Percentiles rank a stretch among this genome's conserved stretches.
These are phyloP conservation scores for Dunckerocampus dactyliophorus DNA, from an alignment of 2,113 vertebrate genomes.

Conservation along the genomic window DNA sequence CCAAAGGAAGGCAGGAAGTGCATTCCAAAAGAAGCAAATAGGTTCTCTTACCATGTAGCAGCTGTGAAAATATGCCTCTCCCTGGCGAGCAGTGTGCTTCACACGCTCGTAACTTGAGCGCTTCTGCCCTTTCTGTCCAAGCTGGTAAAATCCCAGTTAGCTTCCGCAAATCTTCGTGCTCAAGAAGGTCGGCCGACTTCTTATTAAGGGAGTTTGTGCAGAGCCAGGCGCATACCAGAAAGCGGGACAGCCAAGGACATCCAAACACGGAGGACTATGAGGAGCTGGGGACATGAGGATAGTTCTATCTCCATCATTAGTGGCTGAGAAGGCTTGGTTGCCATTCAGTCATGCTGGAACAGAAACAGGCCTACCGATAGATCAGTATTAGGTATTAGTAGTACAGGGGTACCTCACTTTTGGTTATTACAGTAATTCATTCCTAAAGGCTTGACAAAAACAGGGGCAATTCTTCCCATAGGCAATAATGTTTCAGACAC, in stretches of 20 bases:
- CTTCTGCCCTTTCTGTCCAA: not conserved
- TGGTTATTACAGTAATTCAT: too few species aligned
- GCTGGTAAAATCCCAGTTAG: not conserved
- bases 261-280: not conserved
- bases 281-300: too few species aligned
- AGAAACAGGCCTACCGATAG: too few species aligned
- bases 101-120: not conserved
- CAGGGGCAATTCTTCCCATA: too few species aligned
- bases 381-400: too few species aligned
- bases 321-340: too few species aligned
- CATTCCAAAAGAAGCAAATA: not conserved
- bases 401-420: too few species aligned
- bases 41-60: not conserved
- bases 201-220: not conserved
- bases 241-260: conserved; percentile 13
- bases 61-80: not conserved
- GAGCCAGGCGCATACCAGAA: not conserved
- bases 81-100: not conserved
- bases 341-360: too few species aligned
- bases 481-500: too few species aligned
- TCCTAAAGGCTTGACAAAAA: too few species aligned
- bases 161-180: not conserved
- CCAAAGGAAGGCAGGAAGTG: not conserved
- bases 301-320: too few species aligned
- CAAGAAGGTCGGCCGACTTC: not conserved